These are phyloP conservation scores for Dendrolimus kikuchii DNA, from an alignment of 1,140 invertebrate species.

Conservation along the genomic window DNA sequence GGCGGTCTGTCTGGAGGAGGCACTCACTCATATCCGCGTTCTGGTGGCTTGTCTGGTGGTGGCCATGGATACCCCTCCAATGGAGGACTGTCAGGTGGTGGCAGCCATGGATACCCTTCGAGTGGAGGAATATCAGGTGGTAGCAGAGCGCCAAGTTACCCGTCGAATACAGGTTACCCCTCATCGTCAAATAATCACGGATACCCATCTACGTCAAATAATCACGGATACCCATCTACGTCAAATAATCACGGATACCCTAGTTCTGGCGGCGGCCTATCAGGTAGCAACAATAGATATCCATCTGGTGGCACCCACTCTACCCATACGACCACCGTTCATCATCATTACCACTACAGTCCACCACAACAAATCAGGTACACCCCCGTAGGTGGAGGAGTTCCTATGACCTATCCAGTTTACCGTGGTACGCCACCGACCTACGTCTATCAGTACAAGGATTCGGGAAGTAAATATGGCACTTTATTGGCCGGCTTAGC, in stretches of 20 bases:
- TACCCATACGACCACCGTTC: conserved; percentile 35
- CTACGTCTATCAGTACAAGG: conserved; percentile 59
- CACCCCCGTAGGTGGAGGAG: conserved; percentile 30
- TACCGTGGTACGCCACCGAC: conserved; percentile 51
- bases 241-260: conserved; percentile 3
- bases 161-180: conserved; percentile 20
- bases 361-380: conserved; percentile 56
- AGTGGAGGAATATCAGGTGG: conserved; percentile 32
- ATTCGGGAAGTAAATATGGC: conserved; percentile 62
- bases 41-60: conserved; percentile 26
- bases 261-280: conserved; percentile 11
- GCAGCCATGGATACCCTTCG: conserved; percentile 33
- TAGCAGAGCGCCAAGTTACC: conserved; percentile 19
- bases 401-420: conserved; percentile 45
- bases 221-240: conserved; percentile 6
- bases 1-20: conserved; percentile 33
- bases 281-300: conserved; percentile 26
- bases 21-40: conserved; percentile 24
- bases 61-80: conserved; percentile 28
- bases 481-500: conserved; percentile 54
- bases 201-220: conserved; percentile 17
- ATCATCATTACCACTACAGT: conserved; percentile 53
- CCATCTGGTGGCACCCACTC: conserved; percentile 30
- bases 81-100: conserved; percentile 16
- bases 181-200: conserved; percentile 23